Evolutionary conservation across 1,140 invertebrate genomes (phyloP), one percentile per base, ranked within the genome.

Genomic region (Brachionus rubens): DNA sequence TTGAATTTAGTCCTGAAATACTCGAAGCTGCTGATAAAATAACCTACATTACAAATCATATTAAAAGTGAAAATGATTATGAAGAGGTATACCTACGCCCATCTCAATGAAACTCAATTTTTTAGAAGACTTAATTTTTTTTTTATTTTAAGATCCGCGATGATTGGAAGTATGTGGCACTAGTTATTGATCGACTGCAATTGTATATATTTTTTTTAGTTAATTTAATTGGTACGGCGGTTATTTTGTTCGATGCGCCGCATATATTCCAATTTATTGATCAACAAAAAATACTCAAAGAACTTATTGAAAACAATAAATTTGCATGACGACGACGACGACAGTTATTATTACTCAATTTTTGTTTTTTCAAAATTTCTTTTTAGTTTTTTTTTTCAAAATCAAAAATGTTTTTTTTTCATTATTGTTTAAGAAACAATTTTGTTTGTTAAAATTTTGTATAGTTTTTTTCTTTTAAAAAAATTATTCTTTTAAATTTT

Each of bases 61-160:
- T 98, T 79, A 94, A 94, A 85, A 91, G 95, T 82, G 91, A 91
- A 41, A 72, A 72, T 40, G 68, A 72, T 33, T 72, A 72, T 50
- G 93, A 96, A 82, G 92, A 92, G 85, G 77, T 46, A 48, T 76
- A 48, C 43, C 4, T 36, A 5, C 9, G 3, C 33, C 33, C 33
- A 36, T 5, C 3, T 16, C 28, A 33, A 30, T 7, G 7, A 56
- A 56, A 56, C 21, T 24, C 3, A 52, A 26, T 52, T 52, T 52
- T 30, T 75, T 77, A 6, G 12, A 50, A 16, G 50, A 0, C 30
- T 47, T 54, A 76, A 43, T 70, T 26, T 12, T 75, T 46, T 28
- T 30, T 47, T 54, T 28, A 33, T 59, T 36, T 59, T 47, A 19
- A 79, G 78, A 77, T 76, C 5, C 75, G 77, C 41, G 78, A 79